Evolutionary conservation across 2,888 invertebrate species (phyloP).

Genomic region (Leptinotarsa rubiginosa): DNA sequence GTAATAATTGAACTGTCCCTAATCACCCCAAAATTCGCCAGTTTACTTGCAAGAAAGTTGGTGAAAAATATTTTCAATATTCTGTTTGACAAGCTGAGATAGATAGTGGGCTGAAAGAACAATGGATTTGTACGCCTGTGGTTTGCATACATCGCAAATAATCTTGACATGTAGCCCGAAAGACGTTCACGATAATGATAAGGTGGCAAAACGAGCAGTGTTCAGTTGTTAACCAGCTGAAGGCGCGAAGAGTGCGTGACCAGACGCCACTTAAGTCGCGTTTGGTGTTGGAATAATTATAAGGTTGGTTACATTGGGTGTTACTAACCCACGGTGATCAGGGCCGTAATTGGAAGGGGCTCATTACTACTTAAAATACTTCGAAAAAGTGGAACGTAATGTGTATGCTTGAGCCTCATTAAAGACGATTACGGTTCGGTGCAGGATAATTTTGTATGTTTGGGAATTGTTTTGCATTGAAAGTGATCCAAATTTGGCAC

Average conservation of each 20-base stretch:
- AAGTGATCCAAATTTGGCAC: not conserved
- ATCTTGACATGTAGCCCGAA: constrained; percentile 24
- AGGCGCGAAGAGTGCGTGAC: constrained; percentile 53
- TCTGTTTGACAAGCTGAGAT: too few species aligned
- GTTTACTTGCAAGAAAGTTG: too few species aligned
- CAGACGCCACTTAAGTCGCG: constrained; percentile 40
- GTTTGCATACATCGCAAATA: constrained; percentile 20
- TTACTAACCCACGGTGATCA: constrained; percentile 24
- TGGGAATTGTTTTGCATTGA: not conserved
- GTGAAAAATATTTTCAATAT: too few species aligned
- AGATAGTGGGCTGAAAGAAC: too few species aligned
- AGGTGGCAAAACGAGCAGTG: constrained; percentile 44
- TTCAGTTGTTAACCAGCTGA: constrained; percentile 48
- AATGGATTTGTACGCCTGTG: not conserved
- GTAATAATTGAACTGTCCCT: too few species aligned
- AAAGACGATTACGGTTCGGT: constrained; percentile 15
- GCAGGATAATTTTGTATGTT: constrained; percentile 8
- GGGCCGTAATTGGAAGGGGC: constrained; percentile 22
- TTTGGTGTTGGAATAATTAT: constrained; percentile 22
- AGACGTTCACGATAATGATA: constrained; percentile 44
- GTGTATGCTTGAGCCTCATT: constrained; percentile 15
- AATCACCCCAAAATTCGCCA: too few species aligned
- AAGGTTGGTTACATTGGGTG: constrained; percentile 17
- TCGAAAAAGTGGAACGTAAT: constrained; percentile 16
- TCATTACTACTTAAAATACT: constrained; percentile 8